Base-by-base conservation (phyloP, 2,888 invertebrate genomes). In the Clunio marinus region DNA sequence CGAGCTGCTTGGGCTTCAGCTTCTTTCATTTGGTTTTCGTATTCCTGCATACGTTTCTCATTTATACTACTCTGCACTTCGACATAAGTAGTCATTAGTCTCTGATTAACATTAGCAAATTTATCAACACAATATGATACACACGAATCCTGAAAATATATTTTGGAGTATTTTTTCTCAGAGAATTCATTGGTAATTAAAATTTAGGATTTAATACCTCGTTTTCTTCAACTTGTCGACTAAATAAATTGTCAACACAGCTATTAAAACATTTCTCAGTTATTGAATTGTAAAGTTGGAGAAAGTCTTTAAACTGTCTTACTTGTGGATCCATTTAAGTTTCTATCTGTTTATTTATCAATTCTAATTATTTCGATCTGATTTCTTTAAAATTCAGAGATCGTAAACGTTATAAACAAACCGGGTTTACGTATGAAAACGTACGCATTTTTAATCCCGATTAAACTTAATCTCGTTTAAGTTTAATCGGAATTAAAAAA, bases 31-130 rank as follows among this genome's bases (percentile, higher is more conserved):
- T 66, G 32, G 4, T 20, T 22, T 15, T 66, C 55, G 22, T 55
- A 68, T n/a, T 66, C 66, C 28, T 32, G 46, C 66, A 66, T 66
- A 55, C 66, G 46, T 22, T 66, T 66, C 22, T 66, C 66, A 35
- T 68, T 68, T 10, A 68, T 68, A 17, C 22, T 58, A 0, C 41
- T 20, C 22, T 68, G 68, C 2, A 68, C 68, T 58, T 68, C 68
- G 10, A 68, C 57, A 41, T 68, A 68, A 7, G 58, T 58, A 5
- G 22, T 28, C 68, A 68, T 68, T 25, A 68, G 8, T 20, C 32
- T 4, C 28, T 68, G 68, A 27, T 68, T 68, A 7, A 28, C n/a
- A n/a, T 58, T 58, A 0, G 68, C 68, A 58, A 17, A 68, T 58
- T 68, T 68, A 35, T 66, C 66, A 7, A 66, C 66, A 35, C 66